phyloP scores from a whole-genome alignment of 2,888 invertebrate genomes.

The Anorthoa munda region DNA sequence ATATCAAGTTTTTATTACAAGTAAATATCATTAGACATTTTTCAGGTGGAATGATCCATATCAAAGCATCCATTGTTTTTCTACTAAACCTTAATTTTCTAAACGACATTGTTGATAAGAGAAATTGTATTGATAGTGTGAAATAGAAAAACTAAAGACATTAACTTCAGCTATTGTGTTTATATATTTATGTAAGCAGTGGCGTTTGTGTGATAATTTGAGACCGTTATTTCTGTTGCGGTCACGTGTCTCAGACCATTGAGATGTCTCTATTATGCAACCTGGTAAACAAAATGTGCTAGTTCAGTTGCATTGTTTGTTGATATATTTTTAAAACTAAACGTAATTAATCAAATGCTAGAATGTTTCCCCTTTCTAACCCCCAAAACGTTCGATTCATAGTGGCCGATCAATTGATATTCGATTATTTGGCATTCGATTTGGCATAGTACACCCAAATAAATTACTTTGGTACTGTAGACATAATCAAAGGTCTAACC shows the following conservation, averaged over 20 bases:
- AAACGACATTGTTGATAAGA: slow-evolving; percentile 27
- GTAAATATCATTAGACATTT: neutral
- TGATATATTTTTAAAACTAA: neutral
- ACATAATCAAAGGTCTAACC: too few species aligned
- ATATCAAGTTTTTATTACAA: neutral
- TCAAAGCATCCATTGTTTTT: slow-evolving; percentile 26
- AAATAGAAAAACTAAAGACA: slow-evolving; percentile 42
- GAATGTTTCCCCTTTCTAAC: neutral
- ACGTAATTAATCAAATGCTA: neutral
- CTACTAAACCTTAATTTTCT: slow-evolving; percentile 8
- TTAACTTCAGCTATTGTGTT: slow-evolving; percentile 30
- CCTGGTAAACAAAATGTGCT: neutral
- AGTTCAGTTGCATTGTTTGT: neutral
- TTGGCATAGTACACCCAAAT: too few species aligned
- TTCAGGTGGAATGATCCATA: neutral
- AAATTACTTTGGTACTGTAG: neutral
- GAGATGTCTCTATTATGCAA: neutral
- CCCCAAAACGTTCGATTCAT: too few species aligned
- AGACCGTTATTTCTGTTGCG: slow-evolving; percentile 15
- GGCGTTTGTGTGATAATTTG: slow-evolving; percentile 39
- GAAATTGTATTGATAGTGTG: slow-evolving; percentile 18
- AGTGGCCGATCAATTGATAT: too few species aligned
- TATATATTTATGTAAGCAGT: slow-evolving; percentile 19
- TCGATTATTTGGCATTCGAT: too few species aligned
- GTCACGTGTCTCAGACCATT: slow-evolving; percentile 23